A percentile compares a stretch with the other conserved stretches of the same genome.
Conservation (phyloP, 2,113 vertebrate genomes). For the Eubucco bourcierii region DNA sequence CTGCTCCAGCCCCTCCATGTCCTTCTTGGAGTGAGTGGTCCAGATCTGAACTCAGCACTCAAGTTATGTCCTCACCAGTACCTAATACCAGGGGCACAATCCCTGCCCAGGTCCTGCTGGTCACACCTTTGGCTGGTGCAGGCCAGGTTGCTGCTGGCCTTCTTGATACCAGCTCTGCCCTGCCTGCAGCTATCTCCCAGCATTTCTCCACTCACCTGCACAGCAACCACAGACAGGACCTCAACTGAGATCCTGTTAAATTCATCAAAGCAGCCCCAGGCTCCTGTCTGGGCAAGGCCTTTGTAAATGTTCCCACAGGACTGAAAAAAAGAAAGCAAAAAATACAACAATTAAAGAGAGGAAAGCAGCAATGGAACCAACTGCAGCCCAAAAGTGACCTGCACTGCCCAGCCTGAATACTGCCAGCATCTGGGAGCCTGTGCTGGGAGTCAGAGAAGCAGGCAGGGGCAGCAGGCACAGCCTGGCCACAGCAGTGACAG, state of each 20-base stretch:
- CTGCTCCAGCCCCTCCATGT: too few species aligned
- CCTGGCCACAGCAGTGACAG: constrained; percentile 40
- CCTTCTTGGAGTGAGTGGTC: too few species aligned
- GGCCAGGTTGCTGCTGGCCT: too few species aligned
- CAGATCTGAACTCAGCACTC: too few species aligned
- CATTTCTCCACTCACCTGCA: constrained; percentile 83
- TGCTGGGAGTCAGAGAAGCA: constrained; percentile 30
- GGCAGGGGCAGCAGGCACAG: constrained; percentile 6
- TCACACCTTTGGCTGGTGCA: too few species aligned
- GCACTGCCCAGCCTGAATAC: constrained; percentile 35
- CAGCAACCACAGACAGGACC: constrained; percentile 94
- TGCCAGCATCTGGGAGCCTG: constrained; percentile 14
- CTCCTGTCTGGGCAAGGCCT: constrained; percentile 95
- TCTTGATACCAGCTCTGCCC: neutral
- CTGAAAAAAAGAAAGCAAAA: constrained; percentile 66
- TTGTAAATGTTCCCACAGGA: constrained; percentile 98
- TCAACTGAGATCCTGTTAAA: constrained; percentile 98
- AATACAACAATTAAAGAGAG: neutral
- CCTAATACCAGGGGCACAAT: too few species aligned
- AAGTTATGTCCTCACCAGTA: too few species aligned
- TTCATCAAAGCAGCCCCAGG: constrained; percentile 98
- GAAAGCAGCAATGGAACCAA: constrained; percentile 4
- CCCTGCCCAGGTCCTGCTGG: too few species aligned
- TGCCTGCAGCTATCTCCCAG: neutral
- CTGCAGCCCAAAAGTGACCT: neutral